Evolutionary conservation across 1,140 invertebrate genomes (phyloP).

Genomic region (Proales similis): DNA sequence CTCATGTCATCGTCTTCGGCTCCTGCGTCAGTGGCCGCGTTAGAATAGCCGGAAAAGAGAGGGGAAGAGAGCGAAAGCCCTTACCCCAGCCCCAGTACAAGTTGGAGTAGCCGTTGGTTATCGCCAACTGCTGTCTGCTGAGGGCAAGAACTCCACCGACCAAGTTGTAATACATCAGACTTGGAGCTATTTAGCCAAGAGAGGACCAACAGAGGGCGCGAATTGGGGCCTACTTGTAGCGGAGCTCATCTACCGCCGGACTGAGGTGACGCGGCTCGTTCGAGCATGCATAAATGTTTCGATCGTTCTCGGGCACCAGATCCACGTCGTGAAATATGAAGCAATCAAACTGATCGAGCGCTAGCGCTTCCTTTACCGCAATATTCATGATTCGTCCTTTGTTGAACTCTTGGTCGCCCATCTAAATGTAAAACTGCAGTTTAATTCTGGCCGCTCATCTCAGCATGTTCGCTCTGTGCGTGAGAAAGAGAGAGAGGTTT

Average conservation of each 20-base stretch:
- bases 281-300: slow-evolving; percentile 47
- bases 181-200: slow-evolving; percentile 46
- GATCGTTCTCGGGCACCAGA: slow-evolving; percentile 46
- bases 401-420: slow-evolving; percentile 61
- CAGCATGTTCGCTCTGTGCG: no score
- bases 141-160: slow-evolving; percentile 65
- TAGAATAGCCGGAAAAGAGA: background rate
- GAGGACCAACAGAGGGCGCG: slow-evolving; percentile 39
- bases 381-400: slow-evolving; percentile 83
- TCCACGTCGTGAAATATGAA: slow-evolving; percentile 52
- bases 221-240: slow-evolving; percentile 49
- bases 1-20: slow-evolving; percentile 39
- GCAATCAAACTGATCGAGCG: slow-evolving; percentile 40
- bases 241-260: slow-evolving; percentile 46
- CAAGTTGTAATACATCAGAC: slow-evolving; percentile 76
- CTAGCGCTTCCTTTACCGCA: slow-evolving; percentile 46
- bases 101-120: slow-evolving; percentile 86
- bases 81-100: slow-evolving; percentile 72
- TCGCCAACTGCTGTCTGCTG: slow-evolving; percentile 59
- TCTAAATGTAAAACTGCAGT: background rate
- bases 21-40: slow-evolving; percentile 36
- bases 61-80: slow-evolving; percentile 18
- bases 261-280: slow-evolving; percentile 45
- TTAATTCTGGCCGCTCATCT: no score
- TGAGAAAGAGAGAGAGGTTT: background rate